Evolutionary conservation across 2,797 vertebrate species (phyloP).

Genomic region (Australoheros facetus): DNA sequence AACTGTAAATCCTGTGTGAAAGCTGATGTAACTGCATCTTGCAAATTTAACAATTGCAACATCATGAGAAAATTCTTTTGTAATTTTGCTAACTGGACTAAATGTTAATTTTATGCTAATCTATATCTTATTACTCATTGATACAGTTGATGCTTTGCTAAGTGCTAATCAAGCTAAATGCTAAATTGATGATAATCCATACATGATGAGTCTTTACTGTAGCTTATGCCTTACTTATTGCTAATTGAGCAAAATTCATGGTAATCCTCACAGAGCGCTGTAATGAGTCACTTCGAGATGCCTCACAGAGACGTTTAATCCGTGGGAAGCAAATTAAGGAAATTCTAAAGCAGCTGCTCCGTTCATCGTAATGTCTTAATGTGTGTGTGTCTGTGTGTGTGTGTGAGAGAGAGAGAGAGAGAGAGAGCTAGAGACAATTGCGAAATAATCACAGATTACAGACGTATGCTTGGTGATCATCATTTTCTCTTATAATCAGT

Average conservation of each 20-base stretch:
- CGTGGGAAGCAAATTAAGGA: slow-evolving; percentile 40
- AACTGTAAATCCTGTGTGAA: neutral
- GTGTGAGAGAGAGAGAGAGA: too few species aligned
- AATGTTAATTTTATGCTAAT: slow-evolving; percentile 44
- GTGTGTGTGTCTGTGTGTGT: neutral
- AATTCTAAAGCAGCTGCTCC: slow-evolving; percentile 45
- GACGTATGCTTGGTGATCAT: slow-evolving; percentile 29
- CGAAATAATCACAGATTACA: slow-evolving; percentile 62
- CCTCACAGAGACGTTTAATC: slow-evolving; percentile 56
- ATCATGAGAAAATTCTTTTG: neutral
- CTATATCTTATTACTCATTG: slow-evolving; percentile 55
- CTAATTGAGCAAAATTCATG: slow-evolving; percentile 44
- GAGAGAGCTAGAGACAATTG: neutral
- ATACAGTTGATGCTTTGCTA: slow-evolving; percentile 21
- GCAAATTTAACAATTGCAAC: neutral
- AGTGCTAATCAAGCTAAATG: slow-evolving; percentile 45
- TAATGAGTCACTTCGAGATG: slow-evolving; percentile 41
- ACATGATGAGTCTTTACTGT: slow-evolving; percentile 30
- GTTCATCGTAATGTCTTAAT: neutral
- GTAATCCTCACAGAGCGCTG: slow-evolving; percentile 43
- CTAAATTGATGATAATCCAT: slow-evolving; percentile 46
- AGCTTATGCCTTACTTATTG: slow-evolving; percentile 34
- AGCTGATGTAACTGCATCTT: neutral
- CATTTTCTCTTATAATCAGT: slow-evolving; percentile 27
- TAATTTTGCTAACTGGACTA: slow-evolving; percentile 33